These are phyloP conservation scores for Ceramica pisi DNA, from an alignment of 2,888 invertebrate genomes.

Conservation along the genomic window DNA sequence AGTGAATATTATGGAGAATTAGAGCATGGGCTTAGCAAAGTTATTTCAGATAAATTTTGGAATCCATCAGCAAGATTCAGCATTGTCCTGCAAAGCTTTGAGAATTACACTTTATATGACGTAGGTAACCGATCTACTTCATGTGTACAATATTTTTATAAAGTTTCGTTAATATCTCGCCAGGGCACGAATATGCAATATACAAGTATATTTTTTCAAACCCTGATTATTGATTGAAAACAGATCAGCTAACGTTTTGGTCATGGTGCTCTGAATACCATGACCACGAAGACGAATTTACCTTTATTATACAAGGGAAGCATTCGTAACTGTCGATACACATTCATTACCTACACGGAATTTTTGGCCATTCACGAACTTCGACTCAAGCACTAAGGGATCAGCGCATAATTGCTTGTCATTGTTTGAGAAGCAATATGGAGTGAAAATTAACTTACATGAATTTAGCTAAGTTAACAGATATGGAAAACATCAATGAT, in stretches of 20 bases:
- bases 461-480: constrained; percentile 61
- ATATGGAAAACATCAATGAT: constrained; percentile 61
- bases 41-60: constrained; percentile 68
- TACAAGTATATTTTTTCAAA: constrained; percentile 60
- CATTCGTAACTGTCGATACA: constrained; percentile 60
- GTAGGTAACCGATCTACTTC: constrained; percentile 66
- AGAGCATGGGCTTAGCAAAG: constrained; percentile 51
- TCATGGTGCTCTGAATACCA: constrained; percentile 46
- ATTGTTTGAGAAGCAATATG: constrained; percentile 60
- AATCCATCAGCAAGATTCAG: constrained; percentile 71
- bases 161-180: constrained; percentile 31
- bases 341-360: constrained; percentile 66
- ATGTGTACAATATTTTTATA: constrained; percentile 43
- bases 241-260: constrained; percentile 44
- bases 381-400: constrained; percentile 55
- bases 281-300: not conserved
- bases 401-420: constrained; percentile 66
- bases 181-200: constrained; percentile 43
- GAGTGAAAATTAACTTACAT: constrained; percentile 62
- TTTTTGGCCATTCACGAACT: constrained; percentile 68
- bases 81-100: constrained; percentile 63
- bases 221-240: constrained; percentile 52
- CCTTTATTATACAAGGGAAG: constrained; percentile 1
- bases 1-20: constrained; percentile 64
- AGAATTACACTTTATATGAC: constrained; percentile 42